Evolutionary conservation across 1,140 invertebrate species (phyloP).

Genomic region (Stegodyphus dumicola): DNA sequence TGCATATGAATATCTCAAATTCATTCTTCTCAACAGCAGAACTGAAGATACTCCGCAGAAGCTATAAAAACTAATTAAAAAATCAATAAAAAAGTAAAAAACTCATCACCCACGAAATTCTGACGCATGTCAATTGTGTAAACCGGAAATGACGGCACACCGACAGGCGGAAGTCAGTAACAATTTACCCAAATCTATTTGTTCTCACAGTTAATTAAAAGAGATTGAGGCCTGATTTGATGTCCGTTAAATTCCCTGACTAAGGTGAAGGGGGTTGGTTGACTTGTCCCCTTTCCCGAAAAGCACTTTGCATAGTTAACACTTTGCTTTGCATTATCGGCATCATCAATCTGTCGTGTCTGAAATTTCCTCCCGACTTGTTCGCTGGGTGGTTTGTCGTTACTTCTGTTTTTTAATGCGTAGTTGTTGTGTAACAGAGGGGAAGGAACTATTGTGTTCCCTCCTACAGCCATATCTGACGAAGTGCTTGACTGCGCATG

Average conservation of each 20-base stretch:
- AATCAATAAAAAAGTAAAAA: no score
- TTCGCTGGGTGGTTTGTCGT: not conserved
- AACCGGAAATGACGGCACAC: conserved; percentile 16
- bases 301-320: not conserved
- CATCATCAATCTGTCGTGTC: not conserved
- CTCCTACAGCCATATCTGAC: no score
- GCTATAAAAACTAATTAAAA: no score
- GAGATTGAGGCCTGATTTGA: conserved; percentile 17
- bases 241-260: no score
- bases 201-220: conserved; percentile 31
- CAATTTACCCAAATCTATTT: conserved; percentile 1
- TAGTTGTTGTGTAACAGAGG: no score
- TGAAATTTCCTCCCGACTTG: no score
- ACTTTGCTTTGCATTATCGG: not conserved
- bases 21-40: no score
- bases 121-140: conserved; percentile 1
- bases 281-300: not conserved
- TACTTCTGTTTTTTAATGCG: not conserved
- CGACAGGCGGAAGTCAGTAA: not conserved
- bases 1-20: no score
- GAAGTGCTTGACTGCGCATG: no score
- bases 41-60: no score
- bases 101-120: not conserved
- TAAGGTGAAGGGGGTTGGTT: not conserved
- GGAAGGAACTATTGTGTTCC: no score